Conservation (phyloP, 2,888 invertebrate genomes). For the Gandaritis pyraliata region DNA sequence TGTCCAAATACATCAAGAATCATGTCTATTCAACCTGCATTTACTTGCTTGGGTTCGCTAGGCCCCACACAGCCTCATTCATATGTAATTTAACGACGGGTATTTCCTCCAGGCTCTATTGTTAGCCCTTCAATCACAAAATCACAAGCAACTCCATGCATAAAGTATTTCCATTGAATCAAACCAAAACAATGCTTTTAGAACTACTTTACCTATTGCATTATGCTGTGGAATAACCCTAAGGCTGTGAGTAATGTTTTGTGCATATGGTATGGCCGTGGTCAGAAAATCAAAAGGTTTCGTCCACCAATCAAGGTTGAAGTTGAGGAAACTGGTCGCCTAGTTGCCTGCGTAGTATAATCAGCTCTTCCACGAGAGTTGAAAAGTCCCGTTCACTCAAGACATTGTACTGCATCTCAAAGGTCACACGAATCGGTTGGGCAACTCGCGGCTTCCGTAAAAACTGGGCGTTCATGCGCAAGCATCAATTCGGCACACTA, state of each 20-base stretch:
- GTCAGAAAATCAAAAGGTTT: neutral
- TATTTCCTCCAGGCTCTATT: conserved; percentile 29
- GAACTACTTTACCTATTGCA: conserved; percentile 14
- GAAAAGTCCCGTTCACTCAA: conserved; percentile 23
- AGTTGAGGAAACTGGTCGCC: too few relatives aligned
- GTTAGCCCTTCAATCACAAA: conserved; percentile 32
- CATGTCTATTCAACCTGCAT: neutral
- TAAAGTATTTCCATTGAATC: conserved; percentile 33
- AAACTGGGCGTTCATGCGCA: conserved; percentile 63
- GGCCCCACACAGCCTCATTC: conserved; percentile 29
- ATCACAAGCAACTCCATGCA: conserved; percentile 28
- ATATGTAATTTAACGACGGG: conserved; percentile 28
- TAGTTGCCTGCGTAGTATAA: too few relatives aligned
- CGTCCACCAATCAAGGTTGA: too few relatives aligned
- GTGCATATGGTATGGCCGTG: neutral
- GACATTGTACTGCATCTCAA: conserved; percentile 47
- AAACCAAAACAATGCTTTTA: conserved; percentile 27
- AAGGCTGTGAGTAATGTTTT: conserved; percentile 10
- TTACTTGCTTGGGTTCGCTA: conserved; percentile 3
- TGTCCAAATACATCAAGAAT: neutral
- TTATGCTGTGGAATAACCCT: conserved; percentile 14
- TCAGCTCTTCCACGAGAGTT: neutral
- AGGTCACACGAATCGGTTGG: conserved; percentile 68
- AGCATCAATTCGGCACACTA: conserved; percentile 44
- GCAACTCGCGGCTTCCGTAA: conserved; percentile 71